Base-by-base conservation (phyloP, 2,888 invertebrate genomes). In the Pachycephus smyrnensis region DNA sequence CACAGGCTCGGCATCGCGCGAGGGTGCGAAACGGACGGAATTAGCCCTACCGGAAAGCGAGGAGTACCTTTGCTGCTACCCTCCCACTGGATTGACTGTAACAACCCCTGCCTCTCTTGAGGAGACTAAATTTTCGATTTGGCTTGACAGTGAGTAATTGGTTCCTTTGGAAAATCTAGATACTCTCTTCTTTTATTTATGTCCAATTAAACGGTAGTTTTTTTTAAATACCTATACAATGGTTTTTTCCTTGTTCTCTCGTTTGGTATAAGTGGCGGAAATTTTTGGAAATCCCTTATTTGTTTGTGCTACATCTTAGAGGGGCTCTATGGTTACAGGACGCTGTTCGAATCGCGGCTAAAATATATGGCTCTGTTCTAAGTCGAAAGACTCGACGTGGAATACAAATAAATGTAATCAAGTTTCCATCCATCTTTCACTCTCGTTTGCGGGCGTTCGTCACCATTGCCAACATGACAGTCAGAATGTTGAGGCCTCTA, bases 21-120 rank as follows among this genome's bases (percentile, higher is more conserved):
- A 81, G 85, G 86, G 86, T 87, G 87, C 86, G 88, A 87, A 88
- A 88, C 83, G 86, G 83, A 83, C 88, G 86, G 87, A 88, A 87
- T 87, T 87, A 87, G 86, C 84, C 84, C 87, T 86, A 88, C 88
- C 88, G 71, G 55, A 55, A 55, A 55, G 55, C 23, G 9, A 55
- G 55, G 55, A 55, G 55, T 55, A 55, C 23, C 55, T 55, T 55
- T 23, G 9, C 55, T 55, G 9, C 55, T 55, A 23, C 23, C 23
- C 55, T 55, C 55, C 23, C 55, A 23, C 55, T 55, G 55, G 55
- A 55, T 55, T 23, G 55, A 55, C 55, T 55, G 23, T 2, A 55
- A 55, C 9, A 55, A 55, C 55, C 55, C 55, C 55, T 9, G 55
- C 23, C 55, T 55, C 55, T 55, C 55, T 55, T 2, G 55, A 55